Conservation (phyloP, 2,888 invertebrate species). For the Dicyrtomina minuta region DNA sequence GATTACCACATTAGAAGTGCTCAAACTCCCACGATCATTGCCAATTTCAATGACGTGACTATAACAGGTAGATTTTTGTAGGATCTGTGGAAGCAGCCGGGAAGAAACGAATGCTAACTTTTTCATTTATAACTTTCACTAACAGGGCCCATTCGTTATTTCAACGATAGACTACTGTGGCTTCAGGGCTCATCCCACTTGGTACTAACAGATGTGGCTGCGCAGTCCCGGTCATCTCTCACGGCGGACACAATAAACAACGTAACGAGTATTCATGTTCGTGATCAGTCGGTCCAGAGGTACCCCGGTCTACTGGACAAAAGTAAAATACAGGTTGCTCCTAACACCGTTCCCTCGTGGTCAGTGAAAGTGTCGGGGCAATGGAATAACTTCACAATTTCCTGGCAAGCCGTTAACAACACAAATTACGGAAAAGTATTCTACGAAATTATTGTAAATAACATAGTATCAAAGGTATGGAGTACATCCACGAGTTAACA, state of each 20-base stretch:
- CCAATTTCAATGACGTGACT: conserved; percentile 61
- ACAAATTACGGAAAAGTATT: conserved; percentile 79
- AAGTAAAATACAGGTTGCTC: conserved; percentile 66
- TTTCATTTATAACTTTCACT: too few species aligned
- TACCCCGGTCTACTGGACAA: conserved; percentile 57
- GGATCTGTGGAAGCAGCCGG: background rate
- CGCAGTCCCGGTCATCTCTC: conserved; percentile 67
- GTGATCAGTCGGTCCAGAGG: conserved; percentile 69
- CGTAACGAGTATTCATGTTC: conserved; percentile 59
- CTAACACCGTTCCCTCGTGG: conserved; percentile 67
- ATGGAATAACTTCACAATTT: conserved; percentile 78
- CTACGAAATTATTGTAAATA: conserved; percentile 63
- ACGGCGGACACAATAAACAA: conserved; percentile 42
- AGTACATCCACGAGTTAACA: background rate
- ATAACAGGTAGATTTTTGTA: conserved; percentile 64
- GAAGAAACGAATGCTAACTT: background rate
- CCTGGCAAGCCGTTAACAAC: conserved; percentile 73
- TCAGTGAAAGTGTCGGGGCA: conserved; percentile 72
- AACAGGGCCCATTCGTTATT: conserved; percentile 72
- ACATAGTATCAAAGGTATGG: background rate
- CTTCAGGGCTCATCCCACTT: conserved; percentile 72
- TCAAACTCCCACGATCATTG: conserved; percentile 54
- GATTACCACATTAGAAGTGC: conserved; percentile 41
- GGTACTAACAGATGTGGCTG: conserved; percentile 73
- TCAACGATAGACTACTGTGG: conserved; percentile 81